Evolutionary conservation across 2,888 invertebrate genomes (phyloP).

Genomic region (Fabriciana adippe): DNA sequence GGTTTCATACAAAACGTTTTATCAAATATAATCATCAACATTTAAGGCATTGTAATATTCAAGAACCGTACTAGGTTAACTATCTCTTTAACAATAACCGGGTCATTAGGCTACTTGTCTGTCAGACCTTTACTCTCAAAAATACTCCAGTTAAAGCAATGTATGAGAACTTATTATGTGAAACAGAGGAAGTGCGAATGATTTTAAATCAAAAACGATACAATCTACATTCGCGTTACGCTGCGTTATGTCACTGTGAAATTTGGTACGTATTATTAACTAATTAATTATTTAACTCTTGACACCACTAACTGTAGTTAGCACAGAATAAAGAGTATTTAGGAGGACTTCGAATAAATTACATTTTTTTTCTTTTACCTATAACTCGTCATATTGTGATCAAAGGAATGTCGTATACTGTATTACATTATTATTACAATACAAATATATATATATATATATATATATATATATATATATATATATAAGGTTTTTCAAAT

Average conservation of each 20-base stretch:
- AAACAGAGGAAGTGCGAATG: constrained; percentile 65
- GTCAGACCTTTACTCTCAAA: constrained; percentile 10
- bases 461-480: too few relatives aligned
- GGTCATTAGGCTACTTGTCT: constrained; percentile 10
- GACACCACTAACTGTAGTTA: constrained; percentile 30
- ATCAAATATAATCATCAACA: too few relatives aligned
- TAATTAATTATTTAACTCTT: constrained; percentile 35
- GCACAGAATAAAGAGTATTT: background rate
- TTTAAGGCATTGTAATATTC: too few relatives aligned
- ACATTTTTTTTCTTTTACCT: too few relatives aligned
- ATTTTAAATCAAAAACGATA: constrained; percentile 55
- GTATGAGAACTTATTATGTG: constrained; percentile 63
- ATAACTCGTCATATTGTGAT: too few relatives aligned
- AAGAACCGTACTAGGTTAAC: too few relatives aligned
- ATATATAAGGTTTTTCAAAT: too few relatives aligned
- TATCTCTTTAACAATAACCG: background rate
- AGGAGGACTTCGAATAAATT: too few relatives aligned
- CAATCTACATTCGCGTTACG: constrained; percentile 28
- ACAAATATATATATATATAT: too few relatives aligned
- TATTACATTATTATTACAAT: background rate
- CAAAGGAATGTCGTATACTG: background rate
- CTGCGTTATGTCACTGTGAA: constrained; percentile 33
- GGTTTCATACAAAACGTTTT: too few relatives aligned
- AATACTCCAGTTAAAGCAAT: constrained; percentile 29
- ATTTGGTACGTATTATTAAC: constrained; percentile 24